Evolutionary conservation across 2,797 vertebrate genomes (phyloP), one percentile per base, ranked within the genome.

Genomic region (Artibeus jamaicensis): DNA sequence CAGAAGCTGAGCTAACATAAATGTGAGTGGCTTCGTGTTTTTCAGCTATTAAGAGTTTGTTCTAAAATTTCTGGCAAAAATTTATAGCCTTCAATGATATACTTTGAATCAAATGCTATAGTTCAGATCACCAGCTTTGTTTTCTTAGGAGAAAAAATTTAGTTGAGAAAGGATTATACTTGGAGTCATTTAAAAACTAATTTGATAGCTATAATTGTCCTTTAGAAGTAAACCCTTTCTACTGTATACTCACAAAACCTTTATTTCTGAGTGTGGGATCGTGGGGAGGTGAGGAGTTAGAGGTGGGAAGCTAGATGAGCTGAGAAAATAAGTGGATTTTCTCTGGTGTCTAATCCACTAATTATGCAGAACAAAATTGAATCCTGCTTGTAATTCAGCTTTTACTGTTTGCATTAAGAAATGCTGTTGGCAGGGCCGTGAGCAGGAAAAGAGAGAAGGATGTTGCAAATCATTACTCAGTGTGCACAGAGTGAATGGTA

Each of bases 271-370:
- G n/a, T 96, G 14, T 39, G 15, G 32, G 5, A 14, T 3, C 3
- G 78, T 77, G 32, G 42, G 79, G 71, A 46, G 70, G 76, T 48
- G 21, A 50, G 44, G 57, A 71, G 55, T 77, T 92, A n/a, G 85
- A 89, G 90, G 59, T 84, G 77, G 44, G 65, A 74, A 83, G 53
- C 29, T 78, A 55, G 77, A 91, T 96, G 57, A 94, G 74, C 90
- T 93, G 57, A 85, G 89, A 84, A 97, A 96, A 89, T 91, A 96
- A 97, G 93, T 95, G 86, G 86, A 70, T 83, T 96, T 92, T 97
- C 94, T 97, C 71, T 6, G 42, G 90, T 96, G 90, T 70, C 76
- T 96, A 89, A 97, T 74, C 53, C 68, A 94, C 76, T 98, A 96
- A 96, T 97, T 97, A 86, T 73, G 62, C 26, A 29, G 37, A 91